Evolutionary conservation across 1,140 invertebrate genomes (phyloP), one percentile per base, ranked within the genome.

Genomic region (Drosophila jambulina): DNA sequence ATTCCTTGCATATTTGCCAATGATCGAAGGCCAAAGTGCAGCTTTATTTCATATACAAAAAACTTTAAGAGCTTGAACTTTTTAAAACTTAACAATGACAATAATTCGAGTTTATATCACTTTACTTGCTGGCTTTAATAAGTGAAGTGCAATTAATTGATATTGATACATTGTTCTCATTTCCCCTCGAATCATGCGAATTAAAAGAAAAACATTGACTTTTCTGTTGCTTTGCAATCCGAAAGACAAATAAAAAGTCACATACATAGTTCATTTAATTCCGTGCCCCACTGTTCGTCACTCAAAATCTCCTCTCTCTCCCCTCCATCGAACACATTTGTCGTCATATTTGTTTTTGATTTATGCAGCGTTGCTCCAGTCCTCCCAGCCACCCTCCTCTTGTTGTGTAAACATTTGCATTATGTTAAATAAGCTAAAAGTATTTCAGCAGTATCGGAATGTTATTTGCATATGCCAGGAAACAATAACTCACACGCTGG

Each of bases 311-410:
- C 19, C 46, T 12, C 5, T 25, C 21, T 49, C 36, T 12, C 3
- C 40, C 64, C 42, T 49, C 61, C 58, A 38, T 62, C 53, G 71
- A 67, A 53, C 60, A 75, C 40, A 72, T 70, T 69, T 80, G 65
- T 68, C 46, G 58, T 61, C 60, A 46, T 85, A 61, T 83, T 83
- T 87, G 64, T 54, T 86, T 85, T 80, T 83, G 76, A 82, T 83
- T 87, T 87, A 80, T 80, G 71, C 70, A 87, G 76, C 54, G 75
- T 86, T 78, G 56, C 53, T 69, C 29, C 17, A 53, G 46, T 38
- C 36, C 67, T 45, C 64, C 46, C n/a, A 21, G 12, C 46, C 27
- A 38, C n/a, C 38, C 36, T 29, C 12, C 43, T 36, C 53, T 13
- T 29, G 48, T 71, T 61, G 46, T 59, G 70, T 63, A 65, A 87